Evolutionary conservation across 2,888 invertebrate genomes (phyloP).

Genomic region (Drosophila algonquin): DNA sequence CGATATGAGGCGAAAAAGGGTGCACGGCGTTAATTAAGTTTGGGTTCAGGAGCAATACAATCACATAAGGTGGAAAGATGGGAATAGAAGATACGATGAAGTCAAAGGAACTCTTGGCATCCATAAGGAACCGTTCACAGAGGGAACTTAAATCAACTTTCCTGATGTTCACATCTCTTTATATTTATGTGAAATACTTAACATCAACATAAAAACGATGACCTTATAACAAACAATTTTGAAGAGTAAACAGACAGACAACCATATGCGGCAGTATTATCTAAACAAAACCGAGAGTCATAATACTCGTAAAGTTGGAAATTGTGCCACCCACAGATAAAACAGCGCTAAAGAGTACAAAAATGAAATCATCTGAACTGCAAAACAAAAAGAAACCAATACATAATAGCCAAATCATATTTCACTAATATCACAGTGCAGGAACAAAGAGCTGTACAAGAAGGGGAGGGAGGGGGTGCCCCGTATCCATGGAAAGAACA

Average conservation of each 20-base stretch:
- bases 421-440: conserved; percentile 56
- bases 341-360: not conserved
- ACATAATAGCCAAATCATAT: conserved; percentile 63
- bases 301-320: not conserved
- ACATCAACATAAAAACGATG: not conserved
- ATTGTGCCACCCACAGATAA: not conserved
- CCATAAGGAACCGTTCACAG: too few relatives aligned
- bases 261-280: conserved; percentile 24
- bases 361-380: not conserved
- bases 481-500: conserved; percentile 31
- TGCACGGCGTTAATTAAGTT: conserved; percentile 7
- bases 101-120: too few relatives aligned
- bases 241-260: not conserved
- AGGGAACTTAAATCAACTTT: too few relatives aligned
- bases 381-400: conserved; percentile 3
- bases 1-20: conserved; percentile 27
- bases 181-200: not conserved
- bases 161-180: not conserved
- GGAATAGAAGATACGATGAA: too few relatives aligned
- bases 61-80: not conserved
- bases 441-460: conserved; percentile 9
- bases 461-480: too few relatives aligned
- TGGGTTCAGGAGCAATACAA: not conserved
- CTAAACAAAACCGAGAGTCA: conserved; percentile 13
- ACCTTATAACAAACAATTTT: not conserved